Base-by-base conservation (phyloP, 1,140 invertebrate genomes). In the Eumaeus atala region DNA sequence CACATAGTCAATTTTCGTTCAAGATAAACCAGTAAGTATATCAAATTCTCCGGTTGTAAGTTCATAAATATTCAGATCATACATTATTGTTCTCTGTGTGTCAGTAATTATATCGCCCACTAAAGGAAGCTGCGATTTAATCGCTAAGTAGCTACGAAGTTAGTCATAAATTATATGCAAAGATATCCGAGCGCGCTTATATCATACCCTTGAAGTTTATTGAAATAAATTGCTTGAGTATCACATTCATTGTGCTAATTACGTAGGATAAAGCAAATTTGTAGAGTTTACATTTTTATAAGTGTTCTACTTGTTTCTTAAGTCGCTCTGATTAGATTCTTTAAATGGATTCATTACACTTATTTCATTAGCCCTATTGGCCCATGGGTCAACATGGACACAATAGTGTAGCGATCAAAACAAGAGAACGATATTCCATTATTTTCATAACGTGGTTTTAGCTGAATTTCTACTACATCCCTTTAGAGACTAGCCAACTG, bases 91-190 rank as follows among this genome's bases (percentile, higher is more conserved):
- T 87, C 79, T 81, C 71, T 67, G 75, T 67, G 79, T 87, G 79
- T 82, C 75, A 64, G 76, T 84, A 87, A 87, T 87, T 87, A 87
- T 81, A 87, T 87, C 84, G 84, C 81, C 79, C 77, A 82, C 81
- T 62, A 77, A 81, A 84, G 77, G 80, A 81, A 81, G 77, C 74
- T 75, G 59, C 54, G 64, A 71, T 68, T 77, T 76, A 77, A 76
- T 74, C 74, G 74, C 74, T 70, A 74, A 70, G 77, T 84, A 81
- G 73, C 76, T 72, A 79, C 72, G 74, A 72, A 78, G 58, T 78
- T 75, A 53, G 55, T 74, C 74, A 76, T 82, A 79, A 76, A 83
- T 83, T 81, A 80, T 58, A 67, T 72, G 69, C 61, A 58, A 58
- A 54, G 51, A 58, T 42, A 66, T 59, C 62, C 65, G 42, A 40